Base-by-base conservation (phyloP, 2,888 invertebrate species). In the Caenorhabditis sinica region DNA sequence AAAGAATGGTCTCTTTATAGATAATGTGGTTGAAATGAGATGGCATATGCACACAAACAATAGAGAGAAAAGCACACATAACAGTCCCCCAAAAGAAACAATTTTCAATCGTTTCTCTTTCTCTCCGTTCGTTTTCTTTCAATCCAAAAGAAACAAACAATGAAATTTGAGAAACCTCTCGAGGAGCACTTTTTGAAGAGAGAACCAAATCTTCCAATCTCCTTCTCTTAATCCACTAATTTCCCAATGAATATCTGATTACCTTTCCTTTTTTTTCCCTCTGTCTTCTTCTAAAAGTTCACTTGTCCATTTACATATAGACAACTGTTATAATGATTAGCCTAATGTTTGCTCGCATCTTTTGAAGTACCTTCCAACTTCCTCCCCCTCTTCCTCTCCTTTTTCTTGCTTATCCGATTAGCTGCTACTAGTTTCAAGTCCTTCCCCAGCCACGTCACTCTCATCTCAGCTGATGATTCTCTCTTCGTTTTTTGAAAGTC, bases 381-480 rank as follows among this genome's bases (percentile, higher is more conserved):
- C n/a, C n/a, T n/a, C n/a, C n/a, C n/a, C n/a, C n/a, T n/a, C n/a
- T 72, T 20, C 45, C n/a, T 17, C 6, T 23, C 17, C 58, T 36
- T 53, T 28, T 43, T 28, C 45, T 28, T 49, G 23, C 33, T 49
- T 51, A 51, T 20, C 58, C 51, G 61, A 49, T 61, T 33, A 61
- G 36, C 65, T n/a, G n/a, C n/a, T 75, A 66, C 75, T 30, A 65
- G 76, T 76, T 72, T 72, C 60, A 58, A 71, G 58, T 63, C 63
- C 25, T 15, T 43, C 11, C 2, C 20, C 3, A n/a, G 65, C 74
- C 75, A 66, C 75, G 66, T 75, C 65, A 75, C 58, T 75, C 30
- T 11, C 45, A 20, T 13, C n/a, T 40, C 74, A 43, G 61, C 65
- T 65, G 30, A n/a, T n/a, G n/a, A 43, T 45, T 65, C 36, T 63